Evolutionary conservation across 2,113 vertebrate species (phyloP), one percentile per base, ranked within the genome.

Genomic region (Ochotona princeps): DNA sequence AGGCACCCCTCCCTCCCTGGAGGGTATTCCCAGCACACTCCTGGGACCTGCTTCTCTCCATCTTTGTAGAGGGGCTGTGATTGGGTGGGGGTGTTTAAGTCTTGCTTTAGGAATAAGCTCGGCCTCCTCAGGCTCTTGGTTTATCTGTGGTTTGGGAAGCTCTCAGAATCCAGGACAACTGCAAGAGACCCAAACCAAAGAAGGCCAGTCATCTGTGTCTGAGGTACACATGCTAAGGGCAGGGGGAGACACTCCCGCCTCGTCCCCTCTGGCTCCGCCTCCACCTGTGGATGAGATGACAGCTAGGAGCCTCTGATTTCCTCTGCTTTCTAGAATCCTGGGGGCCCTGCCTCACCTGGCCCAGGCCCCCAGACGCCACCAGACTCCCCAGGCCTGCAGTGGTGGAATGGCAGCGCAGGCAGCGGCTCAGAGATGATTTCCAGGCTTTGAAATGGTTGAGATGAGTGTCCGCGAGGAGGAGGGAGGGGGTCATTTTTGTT

Each of bases 371-470:
- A n/a, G 3, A 7, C 28, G 13, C 18, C 57, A 30, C 15, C 51
- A 30, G 74, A 92, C 94, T 96, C 96, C 93, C 75, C 90, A 93
- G 96, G 97, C 95, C 95, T 87, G 92, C 26, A 57, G 95, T 94
- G 96, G 97, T 96, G 97, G 94, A 96, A 97, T 98, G 90, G 89
- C 83, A 91, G 95, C 89, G 97, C 74, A 85, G 93, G 82, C 96
- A 96, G 96, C 96, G 75, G 94, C 95, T 96, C 86, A 95, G 95
- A 96, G 96, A 96, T 90, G 93, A n/a, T 44, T 96, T 97, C 97
- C 96, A 97, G 97, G 93, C 95, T 97, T 95, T 97, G 96, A 97
- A 97, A 98, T 98, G 96, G 74, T 94, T 94, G 96, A 97, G 94
- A 95, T 92, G 95, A 80, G 10, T 95, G 7, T 96, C 95, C 30